Base-by-base conservation (phyloP, 1,140 invertebrate genomes). In the Scaptomyza pallida region DNA sequence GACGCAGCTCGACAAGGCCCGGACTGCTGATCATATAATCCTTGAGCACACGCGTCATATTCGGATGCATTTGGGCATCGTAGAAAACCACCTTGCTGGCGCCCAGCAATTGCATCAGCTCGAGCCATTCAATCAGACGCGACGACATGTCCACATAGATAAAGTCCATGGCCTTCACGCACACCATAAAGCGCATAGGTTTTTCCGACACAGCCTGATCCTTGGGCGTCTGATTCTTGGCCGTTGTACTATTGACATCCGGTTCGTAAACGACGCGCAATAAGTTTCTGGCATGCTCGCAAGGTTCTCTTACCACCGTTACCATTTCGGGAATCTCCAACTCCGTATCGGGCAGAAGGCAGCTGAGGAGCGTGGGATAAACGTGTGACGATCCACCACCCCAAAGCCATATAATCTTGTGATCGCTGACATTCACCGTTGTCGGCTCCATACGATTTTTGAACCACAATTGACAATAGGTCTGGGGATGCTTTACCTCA, bases 371-470 rank as follows among this genome's bases (percentile, higher is more conserved):
- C 0, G 97, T 97, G 81, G 98, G 97, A 73, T 96, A 96, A 1
- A 56, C 43, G 95, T 95, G 4, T 94, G 97, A 94, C 64, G 96
- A 95, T 82, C 97, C 97, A 83, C 97, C 97, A 8, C 96, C 97
- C 96, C 97, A 98, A 80, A 96, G 95, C 97, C 97, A 98, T 71
- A 97, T 96, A 76, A 97, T 97, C 74, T 96, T 97, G 90, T 98
- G 97, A 85, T 97, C 96, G 30, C 95, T 93, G 2, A 94, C 94
- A 54, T 95, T 95, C 0, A 96, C 94, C 15, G 97, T 93, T 0
- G 95, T 93, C 0, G 95, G 95, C 61, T 95, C 94, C 15, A 94
- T 94, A 33, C 94, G 93, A 12, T 94, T 93, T 35, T 96, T 95
- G 90, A 96, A 97, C 97, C 97, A 98, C 40, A 98, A 92, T 79